Percentiles rank a stretch among this genome's conserved stretches.
These are phyloP conservation scores for Piaya cayana DNA, from an alignment of 2,113 vertebrate species.

Conservation along the genomic window DNA sequence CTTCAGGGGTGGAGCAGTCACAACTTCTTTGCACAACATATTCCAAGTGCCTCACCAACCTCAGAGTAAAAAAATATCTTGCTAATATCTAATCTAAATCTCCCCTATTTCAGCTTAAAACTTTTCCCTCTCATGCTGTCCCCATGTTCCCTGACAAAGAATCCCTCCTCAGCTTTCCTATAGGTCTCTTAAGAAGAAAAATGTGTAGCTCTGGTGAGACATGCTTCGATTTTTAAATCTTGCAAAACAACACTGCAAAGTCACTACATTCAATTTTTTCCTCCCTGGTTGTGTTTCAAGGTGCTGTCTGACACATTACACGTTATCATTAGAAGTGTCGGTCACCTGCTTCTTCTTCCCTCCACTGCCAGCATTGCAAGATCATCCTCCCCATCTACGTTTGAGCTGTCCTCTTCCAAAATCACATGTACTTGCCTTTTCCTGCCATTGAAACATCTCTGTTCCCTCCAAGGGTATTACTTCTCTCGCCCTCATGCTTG, in stretches of 20 bases:
- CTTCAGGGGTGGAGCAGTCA: too few relatives aligned
- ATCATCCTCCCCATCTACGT: background rate
- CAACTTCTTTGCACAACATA: too few relatives aligned
- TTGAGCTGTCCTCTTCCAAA: background rate
- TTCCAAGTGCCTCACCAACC: too few relatives aligned
- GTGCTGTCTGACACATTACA: background rate
- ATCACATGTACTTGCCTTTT: background rate
- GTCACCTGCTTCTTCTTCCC: slow-evolving; percentile 16
- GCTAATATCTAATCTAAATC: too few relatives aligned
- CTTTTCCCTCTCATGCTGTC: too few relatives aligned
- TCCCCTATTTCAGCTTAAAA: too few relatives aligned
- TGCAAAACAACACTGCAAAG: background rate
- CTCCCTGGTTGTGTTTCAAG: background rate
- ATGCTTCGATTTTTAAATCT: background rate
- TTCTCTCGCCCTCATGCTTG: background rate
- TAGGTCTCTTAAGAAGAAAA: background rate
- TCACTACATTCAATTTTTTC: background rate
- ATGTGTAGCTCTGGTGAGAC: background rate
- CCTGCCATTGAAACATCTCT: background rate
- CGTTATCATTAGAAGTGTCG: slow-evolving; percentile 1
- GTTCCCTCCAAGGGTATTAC: background rate
- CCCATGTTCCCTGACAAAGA: too few relatives aligned
- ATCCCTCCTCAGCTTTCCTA: too few relatives aligned
- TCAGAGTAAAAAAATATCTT: too few relatives aligned
- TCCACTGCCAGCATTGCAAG: background rate